A percentile compares a stretch with the other conserved stretches of the same genome.
phyloP scores from a whole-genome alignment of 2,797 vertebrate species.

The Pseudopleuronectes americanus region DNA sequence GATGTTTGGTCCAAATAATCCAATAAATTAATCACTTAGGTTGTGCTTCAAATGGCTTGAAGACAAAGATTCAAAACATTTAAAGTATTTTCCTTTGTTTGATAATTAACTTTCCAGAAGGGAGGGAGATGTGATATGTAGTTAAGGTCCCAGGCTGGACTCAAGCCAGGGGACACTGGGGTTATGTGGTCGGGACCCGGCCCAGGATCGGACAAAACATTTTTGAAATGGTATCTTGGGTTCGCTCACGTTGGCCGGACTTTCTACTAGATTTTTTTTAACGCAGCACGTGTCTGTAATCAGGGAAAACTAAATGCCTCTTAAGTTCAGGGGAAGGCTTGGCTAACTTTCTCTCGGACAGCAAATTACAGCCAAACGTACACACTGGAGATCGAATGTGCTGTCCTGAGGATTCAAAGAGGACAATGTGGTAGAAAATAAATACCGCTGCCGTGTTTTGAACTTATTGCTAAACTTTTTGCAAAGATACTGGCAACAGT shows the following conservation, averaged over 20 bases:
- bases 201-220: too few species aligned
- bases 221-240: too few species aligned
- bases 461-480: constrained; percentile 3
- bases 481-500: neutral
- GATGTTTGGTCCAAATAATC: neutral
- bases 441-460: neutral
- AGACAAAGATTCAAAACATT: neutral
- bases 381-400: neutral
- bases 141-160: neutral
- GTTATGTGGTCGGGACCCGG: too few species aligned
- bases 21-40: neutral
- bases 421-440: neutral
- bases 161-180: neutral
- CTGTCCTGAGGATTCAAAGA: neutral
- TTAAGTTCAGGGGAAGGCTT: too few species aligned
- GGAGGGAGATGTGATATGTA: neutral
- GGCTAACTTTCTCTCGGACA: too few species aligned
- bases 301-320: too few species aligned
- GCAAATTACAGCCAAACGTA: neutral
- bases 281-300: too few species aligned
- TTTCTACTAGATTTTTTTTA: too few species aligned
- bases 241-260: too few species aligned
- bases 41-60: neutral
- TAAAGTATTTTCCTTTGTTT: too few species aligned
- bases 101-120: neutral